Percentiles rank a stretch among this genome's conserved stretches.
Evolutionary conservation across 2,113 vertebrate species (phyloP).

Genomic region (Oreochromis aureus): DNA sequence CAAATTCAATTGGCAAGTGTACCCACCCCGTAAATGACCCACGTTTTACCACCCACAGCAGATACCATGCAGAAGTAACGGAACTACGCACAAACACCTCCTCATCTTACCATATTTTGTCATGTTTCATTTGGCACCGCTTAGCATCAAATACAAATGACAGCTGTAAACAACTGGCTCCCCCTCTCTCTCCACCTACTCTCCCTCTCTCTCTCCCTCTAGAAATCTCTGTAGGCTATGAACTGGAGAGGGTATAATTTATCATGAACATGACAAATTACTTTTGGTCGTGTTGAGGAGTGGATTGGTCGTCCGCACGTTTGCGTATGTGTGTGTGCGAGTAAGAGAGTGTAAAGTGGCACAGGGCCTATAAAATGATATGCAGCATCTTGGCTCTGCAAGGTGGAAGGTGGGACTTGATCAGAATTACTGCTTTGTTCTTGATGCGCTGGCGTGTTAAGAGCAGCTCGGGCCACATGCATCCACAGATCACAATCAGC

Average conservation of each 20-base stretch:
- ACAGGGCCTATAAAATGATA: slow-evolving; percentile 26
- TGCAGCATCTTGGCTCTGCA: slow-evolving; percentile 19
- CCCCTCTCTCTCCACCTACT: neutral
- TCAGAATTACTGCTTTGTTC: slow-evolving; percentile 31
- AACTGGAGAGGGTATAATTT: slow-evolving; percentile 60
- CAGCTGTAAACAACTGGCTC: slow-evolving; percentile 43
- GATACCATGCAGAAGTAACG: neutral
- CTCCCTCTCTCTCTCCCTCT: neutral
- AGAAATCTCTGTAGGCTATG: slow-evolving; percentile 35
- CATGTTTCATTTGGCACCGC: slow-evolving; percentile 44
- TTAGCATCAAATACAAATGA: slow-evolving; percentile 42
- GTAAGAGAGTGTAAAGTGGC: neutral
- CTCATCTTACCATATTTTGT: slow-evolving; percentile 37
- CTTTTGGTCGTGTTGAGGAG: slow-evolving; percentile 43
- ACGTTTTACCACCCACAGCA: slow-evolving; percentile 6
- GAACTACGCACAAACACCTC: neutral
- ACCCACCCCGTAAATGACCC: neutral
- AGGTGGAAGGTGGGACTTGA: slow-evolving; percentile 31
- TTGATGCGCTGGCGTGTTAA: slow-evolving; percentile 7
- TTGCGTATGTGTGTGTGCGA: neutral
- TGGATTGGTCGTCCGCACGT: neutral
- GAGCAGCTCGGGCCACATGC: neutral
- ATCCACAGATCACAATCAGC: slow-evolving; percentile 15
- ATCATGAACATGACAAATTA: slow-evolving; percentile 69
- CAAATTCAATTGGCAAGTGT: slow-evolving; percentile 4